A percentile compares a stretch with the other conserved stretches of the same genome.
phyloP scores from a whole-genome alignment of 1,140 invertebrate species.

The Micrasema minimum region DNA sequence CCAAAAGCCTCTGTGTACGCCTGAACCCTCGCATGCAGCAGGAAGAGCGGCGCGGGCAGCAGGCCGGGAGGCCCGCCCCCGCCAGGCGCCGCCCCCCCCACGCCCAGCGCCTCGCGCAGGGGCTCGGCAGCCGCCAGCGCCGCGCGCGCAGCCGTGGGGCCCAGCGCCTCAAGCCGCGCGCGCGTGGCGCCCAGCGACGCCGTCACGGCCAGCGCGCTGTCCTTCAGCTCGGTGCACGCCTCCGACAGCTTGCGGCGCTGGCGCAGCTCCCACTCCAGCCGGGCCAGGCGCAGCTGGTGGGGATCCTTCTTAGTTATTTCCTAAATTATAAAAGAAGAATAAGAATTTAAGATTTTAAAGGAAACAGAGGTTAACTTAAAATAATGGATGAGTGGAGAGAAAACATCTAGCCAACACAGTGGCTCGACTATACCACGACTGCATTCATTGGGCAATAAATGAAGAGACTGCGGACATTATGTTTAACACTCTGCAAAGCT shows the following conservation, averaged over 20 bases:
- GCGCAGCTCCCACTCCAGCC: conserved; percentile 92
- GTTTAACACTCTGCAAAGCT: no score
- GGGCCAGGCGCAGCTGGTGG: conserved; percentile 85
- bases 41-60: conserved; percentile 85
- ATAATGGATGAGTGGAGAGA: no score
- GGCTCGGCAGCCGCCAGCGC: conserved; percentile 83
- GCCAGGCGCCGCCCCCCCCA: conserved; percentile 78
- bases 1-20: conserved; percentile 86
- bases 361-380: neutral
- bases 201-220: conserved; percentile 80
- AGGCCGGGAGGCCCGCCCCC: conserved; percentile 72
- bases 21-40: conserved; percentile 86
- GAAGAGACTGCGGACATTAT: no score
- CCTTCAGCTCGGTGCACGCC: conserved; percentile 79
- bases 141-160: conserved; percentile 76
- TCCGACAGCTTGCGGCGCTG: conserved; percentile 86
- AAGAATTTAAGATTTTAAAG: neutral
- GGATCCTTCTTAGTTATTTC: conserved; percentile 73
- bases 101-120: conserved; percentile 86
- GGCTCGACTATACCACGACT: no score
- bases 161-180: conserved; percentile 82
- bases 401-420: no score
- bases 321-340: conserved; percentile 61
- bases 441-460: no score
- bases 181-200: conserved; percentile 83